phyloP scores from a whole-genome alignment of 1,140 invertebrate genomes.

The Trachymyrmex cornetzi region DNA sequence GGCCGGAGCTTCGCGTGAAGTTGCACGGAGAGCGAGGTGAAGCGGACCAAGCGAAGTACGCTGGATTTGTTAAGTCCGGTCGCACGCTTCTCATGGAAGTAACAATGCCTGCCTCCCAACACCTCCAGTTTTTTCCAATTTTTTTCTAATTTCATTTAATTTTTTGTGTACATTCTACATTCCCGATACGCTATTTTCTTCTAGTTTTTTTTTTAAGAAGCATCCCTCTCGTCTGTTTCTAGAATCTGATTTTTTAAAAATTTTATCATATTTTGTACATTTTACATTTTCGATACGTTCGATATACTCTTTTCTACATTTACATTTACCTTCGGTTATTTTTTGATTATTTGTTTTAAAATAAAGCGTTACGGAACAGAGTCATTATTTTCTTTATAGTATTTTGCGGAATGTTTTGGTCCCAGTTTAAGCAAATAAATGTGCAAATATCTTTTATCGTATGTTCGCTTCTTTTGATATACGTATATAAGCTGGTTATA shows the following conservation, averaged over 20 bases:
- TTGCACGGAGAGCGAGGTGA: neutral
- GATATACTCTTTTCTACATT: too few relatives aligned
- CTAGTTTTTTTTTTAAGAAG: neutral
- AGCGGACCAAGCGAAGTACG: neutral
- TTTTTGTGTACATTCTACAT: too few relatives aligned
- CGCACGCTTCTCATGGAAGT: neutral
- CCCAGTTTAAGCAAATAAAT: neutral
- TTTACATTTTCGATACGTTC: neutral
- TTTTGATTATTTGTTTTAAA: neutral
- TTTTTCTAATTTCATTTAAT: neutral
- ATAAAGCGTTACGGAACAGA: neutral
- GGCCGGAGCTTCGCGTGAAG: slow-evolving; percentile 11
- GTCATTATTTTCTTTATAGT: neutral
- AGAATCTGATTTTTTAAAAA: neutral
- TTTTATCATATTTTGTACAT: too few relatives aligned
- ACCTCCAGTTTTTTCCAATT: neutral
- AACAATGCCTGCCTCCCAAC: neutral
- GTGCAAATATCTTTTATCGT: neutral
- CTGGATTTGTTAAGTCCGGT: neutral
- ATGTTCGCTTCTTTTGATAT: neutral
- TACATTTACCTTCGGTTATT: too few relatives aligned
- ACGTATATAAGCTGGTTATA: neutral
- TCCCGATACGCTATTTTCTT: neutral
- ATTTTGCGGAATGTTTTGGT: neutral
- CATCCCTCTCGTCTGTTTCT: too few relatives aligned